phyloP scores from a whole-genome alignment of 2,888 invertebrate species.

The Sinotaia quadrata region DNA sequence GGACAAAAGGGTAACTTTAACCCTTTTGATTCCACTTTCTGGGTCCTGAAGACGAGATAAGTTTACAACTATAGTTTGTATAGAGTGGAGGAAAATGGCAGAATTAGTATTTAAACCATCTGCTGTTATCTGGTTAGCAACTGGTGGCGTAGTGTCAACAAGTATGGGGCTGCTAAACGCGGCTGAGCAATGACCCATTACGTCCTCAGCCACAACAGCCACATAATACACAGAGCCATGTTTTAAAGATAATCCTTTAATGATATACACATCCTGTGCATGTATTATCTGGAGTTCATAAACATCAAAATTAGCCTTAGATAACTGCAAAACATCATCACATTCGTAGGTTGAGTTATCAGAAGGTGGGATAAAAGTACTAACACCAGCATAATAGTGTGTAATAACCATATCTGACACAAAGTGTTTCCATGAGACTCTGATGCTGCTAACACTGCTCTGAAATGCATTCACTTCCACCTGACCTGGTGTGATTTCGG shows the following conservation, averaged over 20 bases:
- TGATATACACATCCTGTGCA: neutral
- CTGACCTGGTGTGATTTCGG: constrained; percentile 7
- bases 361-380: neutral
- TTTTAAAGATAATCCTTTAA: constrained; percentile 1
- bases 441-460: constrained; percentile 11
- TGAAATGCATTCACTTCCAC: constrained; percentile 8
- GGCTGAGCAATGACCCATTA: constrained; percentile 43
- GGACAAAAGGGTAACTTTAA: constrained; percentile 33
- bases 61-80: constrained; percentile 41
- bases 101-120: constrained; percentile 45
- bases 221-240: constrained; percentile 39
- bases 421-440: constrained; percentile 8
- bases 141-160: constrained; percentile 49
- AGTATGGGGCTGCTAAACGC: constrained; percentile 44
- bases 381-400: constrained; percentile 11
- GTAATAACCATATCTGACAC: constrained; percentile 23
- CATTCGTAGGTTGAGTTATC: neutral
- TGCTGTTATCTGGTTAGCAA: constrained; percentile 45
- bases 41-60: constrained; percentile 8
- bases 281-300: constrained; percentile 4
- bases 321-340: neutral
- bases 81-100: constrained; percentile 41
- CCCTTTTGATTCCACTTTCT: constrained; percentile 13
- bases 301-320: constrained; percentile 16
- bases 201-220: constrained; percentile 43